phyloP scores from a whole-genome alignment of 64 coral and sea anemone species.

The Actinia tenebrosa region DNA sequence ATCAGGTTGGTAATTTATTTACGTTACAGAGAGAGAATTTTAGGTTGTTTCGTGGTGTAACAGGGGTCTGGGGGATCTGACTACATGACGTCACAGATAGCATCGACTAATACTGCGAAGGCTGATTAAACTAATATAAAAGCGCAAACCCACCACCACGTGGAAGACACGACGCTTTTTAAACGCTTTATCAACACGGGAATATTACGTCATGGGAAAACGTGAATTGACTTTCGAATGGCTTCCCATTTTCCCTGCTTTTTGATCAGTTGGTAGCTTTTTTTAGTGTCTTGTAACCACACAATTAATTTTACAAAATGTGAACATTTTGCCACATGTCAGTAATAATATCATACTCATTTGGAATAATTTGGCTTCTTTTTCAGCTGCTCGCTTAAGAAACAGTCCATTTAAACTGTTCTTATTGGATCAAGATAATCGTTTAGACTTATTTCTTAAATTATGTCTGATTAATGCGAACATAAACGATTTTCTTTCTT shows the following conservation, averaged over 20 bases:
- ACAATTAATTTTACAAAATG: no score
- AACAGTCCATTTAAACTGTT: neutral
- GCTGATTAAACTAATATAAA: neutral
- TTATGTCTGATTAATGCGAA: neutral
- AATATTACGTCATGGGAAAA: neutral
- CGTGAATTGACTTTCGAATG: neutral
- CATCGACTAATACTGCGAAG: neutral
- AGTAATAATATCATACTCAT: no score
- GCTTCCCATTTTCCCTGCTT: neutral
- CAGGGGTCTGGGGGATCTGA: neutral
- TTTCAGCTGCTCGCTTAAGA: no score
- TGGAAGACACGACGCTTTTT: neutral
- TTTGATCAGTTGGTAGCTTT: neutral
- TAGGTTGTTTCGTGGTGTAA: neutral
- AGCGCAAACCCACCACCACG: neutral
- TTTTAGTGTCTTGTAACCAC: no score
- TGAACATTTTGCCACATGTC: no score
- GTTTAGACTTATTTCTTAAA: neutral
- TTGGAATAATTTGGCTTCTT: no score
- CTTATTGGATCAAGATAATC: neutral
- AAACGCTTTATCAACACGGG: no score
- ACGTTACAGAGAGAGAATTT: neutral
- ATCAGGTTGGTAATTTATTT: neutral
- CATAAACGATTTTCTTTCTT: neutral
- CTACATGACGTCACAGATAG: neutral